Evolutionary conservation across 2,888 invertebrate genomes (phyloP).

Genomic region (Orchesellides sinensis): DNA sequence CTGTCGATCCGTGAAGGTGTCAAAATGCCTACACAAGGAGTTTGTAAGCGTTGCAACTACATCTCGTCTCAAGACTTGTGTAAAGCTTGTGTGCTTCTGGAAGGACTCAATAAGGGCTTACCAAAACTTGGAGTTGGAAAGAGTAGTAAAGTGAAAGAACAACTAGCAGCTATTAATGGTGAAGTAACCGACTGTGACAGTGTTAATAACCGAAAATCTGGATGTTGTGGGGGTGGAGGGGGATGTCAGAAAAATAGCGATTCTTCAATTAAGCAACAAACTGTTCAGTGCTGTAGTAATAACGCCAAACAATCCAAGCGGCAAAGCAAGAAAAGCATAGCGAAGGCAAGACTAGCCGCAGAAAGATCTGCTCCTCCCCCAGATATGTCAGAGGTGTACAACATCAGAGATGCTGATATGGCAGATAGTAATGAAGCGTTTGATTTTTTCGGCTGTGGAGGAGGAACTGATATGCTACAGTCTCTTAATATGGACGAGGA

Average conservation of each 20-base stretch:
- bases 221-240: conserved; percentile 53
- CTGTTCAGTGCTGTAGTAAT: background rate
- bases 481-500: conserved; percentile 25
- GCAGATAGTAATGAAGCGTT: conserved; percentile 33
- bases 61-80: conserved; percentile 93
- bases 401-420: background rate
- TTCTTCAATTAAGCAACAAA: background rate
- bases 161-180: conserved; percentile 51
- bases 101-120: conserved; percentile 95
- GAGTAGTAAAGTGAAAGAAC: conserved; percentile 77
- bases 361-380: conserved; percentile 7
- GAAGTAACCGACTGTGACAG: background rate
- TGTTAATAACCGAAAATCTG: background rate
- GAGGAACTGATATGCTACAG: conserved; percentile 38
- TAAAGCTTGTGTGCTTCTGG: conserved; percentile 96
- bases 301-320: background rate
- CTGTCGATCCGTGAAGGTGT: conserved; percentile 89
- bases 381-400: conserved; percentile 34
- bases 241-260: conserved; percentile 6
- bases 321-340: conserved; percentile 36
- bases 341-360: conserved; percentile 23
- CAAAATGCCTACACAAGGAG: conserved; percentile 88
- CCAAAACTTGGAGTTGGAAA: conserved; percentile 95
- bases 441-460: conserved; percentile 67
- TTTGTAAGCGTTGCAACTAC: conserved; percentile 90